Base-by-base conservation (phyloP, 1,140 invertebrate species). In the Halictus rubicundus region DNA sequence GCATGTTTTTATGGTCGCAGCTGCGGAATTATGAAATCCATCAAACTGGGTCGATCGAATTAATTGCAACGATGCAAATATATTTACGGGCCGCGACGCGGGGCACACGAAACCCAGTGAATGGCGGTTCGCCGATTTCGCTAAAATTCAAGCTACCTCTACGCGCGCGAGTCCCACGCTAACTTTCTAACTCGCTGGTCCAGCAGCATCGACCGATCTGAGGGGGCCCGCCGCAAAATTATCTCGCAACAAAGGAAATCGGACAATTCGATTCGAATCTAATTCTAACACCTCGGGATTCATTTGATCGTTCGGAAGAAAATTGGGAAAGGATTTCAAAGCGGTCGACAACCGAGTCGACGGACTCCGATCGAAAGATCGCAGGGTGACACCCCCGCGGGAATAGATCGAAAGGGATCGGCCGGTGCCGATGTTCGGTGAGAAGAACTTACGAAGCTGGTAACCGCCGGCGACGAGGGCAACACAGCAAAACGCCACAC, bases 401-500 rank as follows among this genome's bases (percentile, higher is more conserved):
- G n/a, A n/a, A n/a, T n/a, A n/a, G n/a, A n/a, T n/a, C n/a, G n/a
- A n/a, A n/a, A n/a, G n/a, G n/a, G n/a, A n/a, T n/a, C n/a, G n/a
- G n/a, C n/a, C n/a, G n/a, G n/a, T n/a, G n/a, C n/a, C n/a, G n/a
- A n/a, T n/a, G n/a, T n/a, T n/a, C n/a, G n/a, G n/a, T n/a, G n/a
- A n/a, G 32, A 52, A 52, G 49, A 74, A 92, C 91, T 91, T 90
- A 92, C 91, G 90, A 70, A 91, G 86, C 27, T 73, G 54, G 37
- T 89, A 39, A 83, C 89, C 88, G 71, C 88, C 81, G n/a, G 83
- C 70, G 63, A 73, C 76, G 52, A 82, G 32, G 54, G 75, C 75
- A 64, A 68, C 64, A 19, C 82, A 57, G 68, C 82, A 80, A 68
- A 89, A 77, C 32, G 83, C 84, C 52, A 74, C 88, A 81, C 68